A percentile compares a stretch with the other conserved stretches of the same genome.
phyloP scores from a whole-genome alignment of 2,797 vertebrate species.

The Passerculus sandwichensis region DNA sequence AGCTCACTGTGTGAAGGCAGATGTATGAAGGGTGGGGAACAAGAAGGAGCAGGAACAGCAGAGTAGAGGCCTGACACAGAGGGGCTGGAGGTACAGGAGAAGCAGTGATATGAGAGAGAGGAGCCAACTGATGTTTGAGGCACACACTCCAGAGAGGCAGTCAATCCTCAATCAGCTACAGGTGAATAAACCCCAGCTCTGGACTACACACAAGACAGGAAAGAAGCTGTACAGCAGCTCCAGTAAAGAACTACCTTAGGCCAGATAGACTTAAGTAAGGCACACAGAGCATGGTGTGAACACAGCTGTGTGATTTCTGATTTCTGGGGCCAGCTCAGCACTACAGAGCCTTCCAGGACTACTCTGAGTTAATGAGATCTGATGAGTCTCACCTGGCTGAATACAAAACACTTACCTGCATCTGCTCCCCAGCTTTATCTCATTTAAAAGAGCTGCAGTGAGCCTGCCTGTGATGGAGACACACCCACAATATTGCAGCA shows the following conservation, averaged over 20 bases:
- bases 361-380: constrained; percentile 8
- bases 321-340: constrained; percentile 9
- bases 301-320: not conserved
- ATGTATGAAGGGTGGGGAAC: not conserved
- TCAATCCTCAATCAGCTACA: not conserved
- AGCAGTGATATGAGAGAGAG: not conserved
- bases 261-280: not conserved
- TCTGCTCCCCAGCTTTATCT: not conserved
- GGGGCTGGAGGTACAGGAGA: not conserved
- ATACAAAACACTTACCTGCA: not conserved
- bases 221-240: not conserved
- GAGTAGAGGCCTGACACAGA: accelerated
- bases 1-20: not conserved
- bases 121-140: not conserved
- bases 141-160: not conserved
- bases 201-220: not conserved
- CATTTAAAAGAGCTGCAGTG: not conserved
- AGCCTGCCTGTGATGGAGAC: not conserved
- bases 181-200: not conserved
- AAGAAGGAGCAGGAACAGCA: not conserved
- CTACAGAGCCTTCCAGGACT: not conserved
- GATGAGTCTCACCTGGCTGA: not conserved
- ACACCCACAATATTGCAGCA: not conserved
- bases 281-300: not conserved
- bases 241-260: not conserved